Evolutionary conservation across 2,797 vertebrate species (phyloP).

Genomic region (Oophaga sylvatica): DNA sequence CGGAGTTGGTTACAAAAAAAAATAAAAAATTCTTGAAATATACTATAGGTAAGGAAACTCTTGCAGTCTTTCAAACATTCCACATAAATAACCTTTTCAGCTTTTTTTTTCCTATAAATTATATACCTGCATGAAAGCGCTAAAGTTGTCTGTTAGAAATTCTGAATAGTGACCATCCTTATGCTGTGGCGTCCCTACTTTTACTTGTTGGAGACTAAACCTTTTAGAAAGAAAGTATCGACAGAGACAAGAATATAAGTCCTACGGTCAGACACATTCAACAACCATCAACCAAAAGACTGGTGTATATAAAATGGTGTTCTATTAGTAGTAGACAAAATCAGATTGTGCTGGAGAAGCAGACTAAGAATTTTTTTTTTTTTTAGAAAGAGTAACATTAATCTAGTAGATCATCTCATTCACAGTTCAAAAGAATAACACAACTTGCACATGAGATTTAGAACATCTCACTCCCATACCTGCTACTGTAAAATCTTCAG

Average conservation of each 20-base stretch:
- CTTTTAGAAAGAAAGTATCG: constrained; percentile 38
- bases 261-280: background rate
- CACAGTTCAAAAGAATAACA: background rate
- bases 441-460: background rate
- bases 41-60: constrained; percentile 61
- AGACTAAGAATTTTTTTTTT: background rate
- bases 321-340: background rate
- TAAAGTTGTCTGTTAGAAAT: constrained; percentile 66
- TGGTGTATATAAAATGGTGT: background rate
- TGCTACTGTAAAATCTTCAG: no score
- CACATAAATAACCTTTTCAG: constrained; percentile 59
- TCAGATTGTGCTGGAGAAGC: background rate
- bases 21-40: constrained; percentile 58
- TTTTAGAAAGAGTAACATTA: background rate
- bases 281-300: background rate
- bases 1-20: constrained; percentile 64
- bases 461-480: no score
- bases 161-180: constrained; percentile 42
- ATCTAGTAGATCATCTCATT: background rate
- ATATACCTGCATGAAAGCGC: constrained; percentile 62
- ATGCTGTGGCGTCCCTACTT: background rate
- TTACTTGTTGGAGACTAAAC: background rate
- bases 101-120: constrained; percentile 63
- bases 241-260: background rate
- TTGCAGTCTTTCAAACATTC: constrained; percentile 65